Evolutionary conservation across 2,888 invertebrate species (phyloP), one percentile per base, ranked within the genome.

Genomic region (Scaeva pyrastri): DNA sequence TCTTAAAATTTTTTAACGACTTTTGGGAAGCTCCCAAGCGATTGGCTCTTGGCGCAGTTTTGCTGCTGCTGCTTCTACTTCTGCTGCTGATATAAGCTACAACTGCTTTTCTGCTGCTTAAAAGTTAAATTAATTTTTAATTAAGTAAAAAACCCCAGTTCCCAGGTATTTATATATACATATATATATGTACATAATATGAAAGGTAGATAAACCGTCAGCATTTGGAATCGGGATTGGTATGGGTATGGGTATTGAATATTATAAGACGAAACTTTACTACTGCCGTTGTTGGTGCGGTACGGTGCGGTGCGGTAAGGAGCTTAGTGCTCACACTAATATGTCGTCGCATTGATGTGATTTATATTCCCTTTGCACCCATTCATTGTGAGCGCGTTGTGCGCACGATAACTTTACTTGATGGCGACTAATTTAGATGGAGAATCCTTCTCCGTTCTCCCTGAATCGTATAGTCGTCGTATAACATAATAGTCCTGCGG

Each of bases 321-420:
- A n/a, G n/a, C n/a, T n/a, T n/a, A n/a, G n/a, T 52, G 68, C 52
- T 74, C 71, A 66, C 64, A 82, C 86, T 86, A 78, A 86, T 86
- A 86, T 82, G 81, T 86, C 86, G 86, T 82, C 86, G 86, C 86
- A 86, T 86, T 82, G 82, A 86, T 86, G 86, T 86, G 86, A 86
- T 86, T 86, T 86, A 86, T 86, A 82, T 86, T 86, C 86, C 86
- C 86, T 71, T 74, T 78, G 86, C 74, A 78, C 43, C 81, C 77
- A 86, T 86, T 82, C 66, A 82, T 81, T 82, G 70, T 60, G 74
- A 86, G 82, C 74, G 73, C 66, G 73, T 64, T 75, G 64, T 77
- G 81, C 81, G 80, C 81, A 86, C 81, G 80, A 85, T 85, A 77
- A 85, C 80, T 85, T 85, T 62, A 81, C 81, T 85, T 85, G 85